These are phyloP conservation scores for Melinopterus prodromus DNA, from an alignment of 2,888 invertebrate genomes.

Conservation along the genomic window DNA sequence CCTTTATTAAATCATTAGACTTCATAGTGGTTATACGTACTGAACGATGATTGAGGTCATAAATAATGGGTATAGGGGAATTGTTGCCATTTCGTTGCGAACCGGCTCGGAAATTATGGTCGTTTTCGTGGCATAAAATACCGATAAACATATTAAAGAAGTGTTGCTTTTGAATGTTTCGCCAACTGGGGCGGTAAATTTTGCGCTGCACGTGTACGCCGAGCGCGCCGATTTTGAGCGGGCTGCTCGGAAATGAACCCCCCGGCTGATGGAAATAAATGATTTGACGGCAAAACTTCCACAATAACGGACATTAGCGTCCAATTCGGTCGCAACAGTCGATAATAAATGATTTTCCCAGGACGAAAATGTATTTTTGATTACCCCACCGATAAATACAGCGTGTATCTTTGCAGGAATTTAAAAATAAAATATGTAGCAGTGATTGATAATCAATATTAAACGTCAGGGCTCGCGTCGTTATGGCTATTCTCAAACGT, in stretches of 20 bases:
- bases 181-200: neutral
- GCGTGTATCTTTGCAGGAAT: neutral
- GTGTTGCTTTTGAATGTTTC: constrained; percentile 16
- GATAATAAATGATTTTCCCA: neutral
- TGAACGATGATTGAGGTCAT: constrained; percentile 21
- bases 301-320: constrained; percentile 4
- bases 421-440: neutral
- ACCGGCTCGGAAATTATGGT: constrained; percentile 17
- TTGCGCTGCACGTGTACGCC: neutral
- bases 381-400: neutral
- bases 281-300: constrained; percentile 4
- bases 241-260: neutral
- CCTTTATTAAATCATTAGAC: constrained; percentile 23
- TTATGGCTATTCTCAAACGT: no score
- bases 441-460: neutral
- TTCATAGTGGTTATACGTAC: constrained; percentile 17
- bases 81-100: constrained; percentile 15
- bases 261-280: neutral
- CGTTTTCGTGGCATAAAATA: constrained; percentile 19
- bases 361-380: constrained; percentile 4
- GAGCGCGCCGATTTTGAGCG: neutral
- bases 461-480: neutral
- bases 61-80: constrained; percentile 21
- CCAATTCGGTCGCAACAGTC: constrained; percentile 4
- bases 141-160: constrained; percentile 24